Percentiles rank a stretch among this genome's conserved stretches.
phyloP scores from a whole-genome alignment of 2,888 invertebrate genomes.

The Carabus problematicus region DNA sequence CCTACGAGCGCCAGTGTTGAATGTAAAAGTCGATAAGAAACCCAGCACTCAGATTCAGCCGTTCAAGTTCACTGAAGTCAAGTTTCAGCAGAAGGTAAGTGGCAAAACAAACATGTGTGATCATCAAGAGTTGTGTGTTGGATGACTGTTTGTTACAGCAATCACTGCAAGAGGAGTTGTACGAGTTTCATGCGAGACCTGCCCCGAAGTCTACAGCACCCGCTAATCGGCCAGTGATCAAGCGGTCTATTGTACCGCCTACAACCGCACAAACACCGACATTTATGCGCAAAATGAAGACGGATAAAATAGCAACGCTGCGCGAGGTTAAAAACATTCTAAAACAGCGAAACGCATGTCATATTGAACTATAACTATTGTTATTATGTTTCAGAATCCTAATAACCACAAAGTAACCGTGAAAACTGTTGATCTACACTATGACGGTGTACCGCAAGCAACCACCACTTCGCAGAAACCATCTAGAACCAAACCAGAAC shows the following conservation, averaged over 20 bases:
- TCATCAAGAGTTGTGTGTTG: too few species aligned
- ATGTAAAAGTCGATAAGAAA: constrained; percentile 63
- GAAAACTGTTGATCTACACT: constrained; percentile 8
- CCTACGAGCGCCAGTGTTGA: constrained; percentile 61
- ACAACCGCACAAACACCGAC: constrained; percentile 37
- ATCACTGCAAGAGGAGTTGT: constrained; percentile 26
- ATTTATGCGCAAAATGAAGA: constrained; percentile 34
- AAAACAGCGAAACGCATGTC: too few species aligned
- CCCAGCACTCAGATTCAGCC: constrained; percentile 68
- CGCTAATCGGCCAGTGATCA: constrained; percentile 58
- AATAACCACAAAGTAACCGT: background rate
- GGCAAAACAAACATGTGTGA: too few species aligned
- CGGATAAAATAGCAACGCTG: constrained; percentile 3
- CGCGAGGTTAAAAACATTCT: constrained; percentile 28
- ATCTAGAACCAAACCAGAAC: constrained; percentile 53
- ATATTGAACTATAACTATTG: too few species aligned
- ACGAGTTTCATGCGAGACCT: constrained; percentile 68
- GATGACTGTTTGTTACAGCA: background rate
- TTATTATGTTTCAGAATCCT: constrained; percentile 6
- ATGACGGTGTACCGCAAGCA: constrained; percentile 16
- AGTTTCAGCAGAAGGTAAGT: constrained; percentile 58
- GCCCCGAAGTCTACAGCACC: constrained; percentile 65
- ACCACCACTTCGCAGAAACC: background rate
- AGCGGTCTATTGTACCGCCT: constrained; percentile 52
- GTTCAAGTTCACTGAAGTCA: constrained; percentile 68